Conservation (phyloP, 2,113 vertebrate species). For the Mus musculus region GRCm39 chrX:111683001-111683500, state of each 20-base stretch:
- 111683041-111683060: neutral
- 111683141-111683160: neutral
- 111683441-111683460: neutral
- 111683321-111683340: neutral
- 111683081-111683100: neutral
- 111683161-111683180: neutral
- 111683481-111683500: conserved; percentile 4
- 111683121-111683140: conserved; percentile 28
- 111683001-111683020: neutral
- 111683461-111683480: neutral
- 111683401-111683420: neutral
- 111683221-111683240: neutral
- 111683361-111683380: neutral
- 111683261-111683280: neutral
- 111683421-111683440: neutral
- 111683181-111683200: neutral
- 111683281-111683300: neutral
- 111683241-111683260: neutral
- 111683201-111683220: neutral
- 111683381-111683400: neutral
- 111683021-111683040: neutral
- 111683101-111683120: neutral
- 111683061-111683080: neutral
- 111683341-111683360: neutral
- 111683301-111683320: neutral